phyloP scores from a whole-genome alignment of 2,113 vertebrate genomes.

The Mesocricetus auratus region DNA sequence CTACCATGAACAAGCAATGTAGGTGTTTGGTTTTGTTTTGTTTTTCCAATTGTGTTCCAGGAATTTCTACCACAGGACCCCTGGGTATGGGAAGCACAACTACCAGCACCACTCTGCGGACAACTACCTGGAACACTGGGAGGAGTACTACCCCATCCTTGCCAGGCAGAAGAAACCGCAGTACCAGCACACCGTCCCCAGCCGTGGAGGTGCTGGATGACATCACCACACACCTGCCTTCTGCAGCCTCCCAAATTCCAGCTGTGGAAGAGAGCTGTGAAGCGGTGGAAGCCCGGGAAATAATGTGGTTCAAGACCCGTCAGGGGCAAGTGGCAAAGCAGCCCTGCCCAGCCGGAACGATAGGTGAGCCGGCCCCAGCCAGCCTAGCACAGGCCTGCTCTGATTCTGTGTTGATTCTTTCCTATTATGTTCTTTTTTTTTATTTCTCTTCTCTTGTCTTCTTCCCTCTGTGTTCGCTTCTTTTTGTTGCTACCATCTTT shows the following conservation, averaged over 20 bases:
- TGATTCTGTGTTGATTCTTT: too few relatives aligned
- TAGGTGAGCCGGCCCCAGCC: constrained; percentile 85
- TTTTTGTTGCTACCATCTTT: background rate
- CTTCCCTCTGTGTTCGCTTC: too few relatives aligned
- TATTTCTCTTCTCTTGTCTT: background rate
- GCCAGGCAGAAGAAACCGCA: constrained; percentile 86
- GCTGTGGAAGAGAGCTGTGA: constrained; percentile 93
- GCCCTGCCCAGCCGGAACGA: constrained; percentile 93
- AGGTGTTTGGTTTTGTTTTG: constrained; percentile 55
- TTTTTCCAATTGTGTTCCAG: constrained; percentile 84
- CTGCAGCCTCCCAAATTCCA: constrained; percentile 92
- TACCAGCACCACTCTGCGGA: constrained; percentile 88
- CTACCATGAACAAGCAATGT: constrained; percentile 24
- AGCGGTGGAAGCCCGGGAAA: constrained; percentile 91
- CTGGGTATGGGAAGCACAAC: constrained; percentile 91
- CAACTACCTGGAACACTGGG: constrained; percentile 83
- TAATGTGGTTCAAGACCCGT: constrained; percentile 95
- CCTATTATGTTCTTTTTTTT: background rate
- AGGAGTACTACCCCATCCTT: constrained; percentile 87
- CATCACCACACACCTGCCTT: constrained; percentile 83
- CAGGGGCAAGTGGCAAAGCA: constrained; percentile 93
- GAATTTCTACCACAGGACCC: constrained; percentile 90
- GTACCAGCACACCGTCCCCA: constrained; percentile 87
- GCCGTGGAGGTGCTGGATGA: constrained; percentile 84
- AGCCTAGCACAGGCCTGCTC: rapidly evolving